Conservation (phyloP, 2,797 vertebrate species). For the Eulemur coronatus region DNA sequence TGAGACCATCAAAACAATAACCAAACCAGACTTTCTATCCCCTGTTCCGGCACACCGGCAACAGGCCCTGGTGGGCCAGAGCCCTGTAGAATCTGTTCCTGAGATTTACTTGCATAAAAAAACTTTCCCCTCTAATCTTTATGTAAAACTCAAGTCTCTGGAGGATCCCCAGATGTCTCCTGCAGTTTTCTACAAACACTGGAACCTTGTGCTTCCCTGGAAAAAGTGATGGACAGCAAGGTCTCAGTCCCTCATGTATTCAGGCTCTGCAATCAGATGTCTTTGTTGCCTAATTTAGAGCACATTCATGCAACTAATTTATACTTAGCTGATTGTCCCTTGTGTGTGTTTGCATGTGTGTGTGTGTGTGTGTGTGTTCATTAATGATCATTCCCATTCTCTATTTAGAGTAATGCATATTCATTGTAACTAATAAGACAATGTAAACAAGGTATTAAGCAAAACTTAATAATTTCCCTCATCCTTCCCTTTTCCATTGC, state of each 20-base stretch:
- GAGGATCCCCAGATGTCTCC: background rate
- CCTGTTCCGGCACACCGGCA: background rate
- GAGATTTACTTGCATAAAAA: background rate
- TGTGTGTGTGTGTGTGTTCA: background rate
- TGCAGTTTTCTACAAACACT: background rate
- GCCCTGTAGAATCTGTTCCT: background rate
- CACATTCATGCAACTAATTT: background rate
- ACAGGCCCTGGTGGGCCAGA: background rate
- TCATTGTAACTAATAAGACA: background rate
- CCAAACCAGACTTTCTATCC: background rate
- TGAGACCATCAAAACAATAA: background rate
- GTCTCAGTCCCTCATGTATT: background rate
- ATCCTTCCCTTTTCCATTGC: background rate
- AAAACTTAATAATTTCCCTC: background rate
- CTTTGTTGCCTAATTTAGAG: background rate
- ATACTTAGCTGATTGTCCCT: background rate
- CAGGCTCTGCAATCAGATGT: background rate
- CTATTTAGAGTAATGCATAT: background rate
- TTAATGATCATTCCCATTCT: background rate
- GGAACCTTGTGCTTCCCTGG: background rate
- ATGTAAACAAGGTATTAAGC: background rate
- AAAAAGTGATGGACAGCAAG: background rate
- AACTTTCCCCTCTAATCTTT: background rate
- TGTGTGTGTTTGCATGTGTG: background rate
- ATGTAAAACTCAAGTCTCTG: background rate